Evolutionary conservation across 2,797 vertebrate genomes (phyloP), one percentile per base, ranked within the genome.

Genomic region (Sebastes glaucus): DNA sequence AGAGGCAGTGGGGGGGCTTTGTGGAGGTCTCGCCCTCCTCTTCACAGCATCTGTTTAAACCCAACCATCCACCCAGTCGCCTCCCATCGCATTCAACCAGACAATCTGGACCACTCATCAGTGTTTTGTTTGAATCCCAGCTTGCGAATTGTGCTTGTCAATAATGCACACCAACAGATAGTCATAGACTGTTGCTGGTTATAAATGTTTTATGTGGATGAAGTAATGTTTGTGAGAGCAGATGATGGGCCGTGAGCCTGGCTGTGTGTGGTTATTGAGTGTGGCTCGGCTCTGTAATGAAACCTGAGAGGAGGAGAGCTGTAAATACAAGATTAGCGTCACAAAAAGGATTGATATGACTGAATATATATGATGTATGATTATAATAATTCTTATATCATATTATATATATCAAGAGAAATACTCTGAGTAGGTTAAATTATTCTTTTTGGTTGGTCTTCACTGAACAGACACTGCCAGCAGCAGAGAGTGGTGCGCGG

Each of bases 171-270:
- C 25, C 6, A 78, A 70, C 42, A 65, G 33, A 53, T 10, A 57
- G 64, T 63, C 11, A 2, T 18, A 63, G 61, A 56, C 65, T 22
- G 57, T 65, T 73, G 46, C 10, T 60, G n/a, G 23, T 76, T 81
- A 65, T 88, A 76, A n/a, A 74, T 83, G 38, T 80, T 87, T 81
- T 16, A 80, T 83, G 30, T 80, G 76, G 80, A 33, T 88, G 74
- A 87, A 68, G 76, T 89, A 2, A 82, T 77, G 42, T 79, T 71
- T 79, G 60, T 74, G 18, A 69, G 27, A 75, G 64, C 42, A 65
- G 73, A 65, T 63, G 70, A 81, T 52, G 79, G 65, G 49, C 22
- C 11, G 11, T 16, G 4, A 80, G 74, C 10, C 25, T 60, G 57
- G 35, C 53, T 11, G 25, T 59, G 23, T 28, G 63, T 69, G 55